These are phyloP conservation scores for Notothenia rossii DNA, from an alignment of 2,113 vertebrate genomes.

Conservation along the genomic window DNA sequence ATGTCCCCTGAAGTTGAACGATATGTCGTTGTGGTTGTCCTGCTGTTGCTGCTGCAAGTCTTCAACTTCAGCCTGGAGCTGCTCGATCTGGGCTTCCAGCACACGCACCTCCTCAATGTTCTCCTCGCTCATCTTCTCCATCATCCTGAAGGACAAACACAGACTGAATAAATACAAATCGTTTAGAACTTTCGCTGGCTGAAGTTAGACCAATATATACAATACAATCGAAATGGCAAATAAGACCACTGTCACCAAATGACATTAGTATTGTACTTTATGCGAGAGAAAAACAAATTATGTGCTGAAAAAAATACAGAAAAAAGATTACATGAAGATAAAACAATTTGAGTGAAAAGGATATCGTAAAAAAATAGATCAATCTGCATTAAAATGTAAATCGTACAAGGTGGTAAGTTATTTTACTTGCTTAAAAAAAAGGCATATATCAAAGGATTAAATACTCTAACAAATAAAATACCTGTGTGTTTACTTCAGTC, in stretches of 20 bases:
- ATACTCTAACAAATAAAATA: no score
- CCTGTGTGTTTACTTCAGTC: no score
- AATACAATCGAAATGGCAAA: not conserved
- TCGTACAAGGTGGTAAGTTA: no score
- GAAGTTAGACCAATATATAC: not conserved
- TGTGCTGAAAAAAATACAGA: no score
- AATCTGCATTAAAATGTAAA: no score
- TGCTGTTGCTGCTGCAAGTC: slow-evolving; percentile 71
- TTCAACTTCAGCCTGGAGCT: slow-evolving; percentile 84
- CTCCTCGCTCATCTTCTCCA: slow-evolving; percentile 44
- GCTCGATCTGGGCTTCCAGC: slow-evolving; percentile 82
- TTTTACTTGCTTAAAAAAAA: no score
- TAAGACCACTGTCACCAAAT: not conserved
- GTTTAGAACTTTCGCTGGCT: not conserved
- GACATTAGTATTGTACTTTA: no score
- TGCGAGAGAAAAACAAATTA: no score
- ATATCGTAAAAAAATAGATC: no score
- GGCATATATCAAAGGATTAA: no score
- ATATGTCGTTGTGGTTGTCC: slow-evolving; percentile 56
- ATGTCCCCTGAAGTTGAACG: slow-evolving; percentile 59
- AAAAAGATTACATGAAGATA: no score
- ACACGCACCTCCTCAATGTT: slow-evolving; percentile 57
- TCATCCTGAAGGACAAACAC: slow-evolving; percentile 9
- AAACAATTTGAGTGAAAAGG: no score
- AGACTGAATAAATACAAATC: not conserved